phyloP scores from a whole-genome alignment of 2,888 invertebrate genomes.

The Ceraclea dissimilis region DNA sequence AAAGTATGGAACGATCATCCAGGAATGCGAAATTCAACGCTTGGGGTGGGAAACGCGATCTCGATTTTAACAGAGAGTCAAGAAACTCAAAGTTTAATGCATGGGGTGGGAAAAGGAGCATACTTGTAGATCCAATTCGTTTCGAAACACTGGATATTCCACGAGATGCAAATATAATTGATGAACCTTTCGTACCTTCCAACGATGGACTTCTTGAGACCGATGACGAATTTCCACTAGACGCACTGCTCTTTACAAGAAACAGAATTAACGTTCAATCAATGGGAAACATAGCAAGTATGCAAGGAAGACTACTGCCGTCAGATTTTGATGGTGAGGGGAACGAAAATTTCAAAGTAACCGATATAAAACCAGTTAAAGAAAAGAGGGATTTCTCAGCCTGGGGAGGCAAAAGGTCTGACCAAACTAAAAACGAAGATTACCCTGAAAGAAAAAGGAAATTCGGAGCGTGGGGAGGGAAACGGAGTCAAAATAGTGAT shows the following conservation, averaged over 20 bases:
- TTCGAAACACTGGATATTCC: too few relatives aligned
- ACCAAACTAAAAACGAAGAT: too few relatives aligned
- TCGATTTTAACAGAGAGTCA: neutral
- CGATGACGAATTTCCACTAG: neutral
- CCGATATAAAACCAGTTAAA: neutral
- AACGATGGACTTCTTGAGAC: neutral
- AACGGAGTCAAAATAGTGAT: neutral
- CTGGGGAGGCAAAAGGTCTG: conserved; percentile 18
- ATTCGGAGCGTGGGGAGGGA: conserved; percentile 19
- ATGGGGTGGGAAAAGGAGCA: conserved; percentile 12
- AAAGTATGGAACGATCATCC: neutral
- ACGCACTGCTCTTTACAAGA: neutral
- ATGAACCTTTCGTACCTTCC: too few relatives aligned
- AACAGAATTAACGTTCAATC: conserved; percentile 3
- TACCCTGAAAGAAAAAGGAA: neutral
- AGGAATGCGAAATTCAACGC: conserved; percentile 10
- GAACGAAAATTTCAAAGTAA: conserved; percentile 1
- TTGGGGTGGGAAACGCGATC: conserved; percentile 15
- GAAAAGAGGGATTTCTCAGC: conserved; percentile 19
- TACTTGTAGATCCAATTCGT: neutral
- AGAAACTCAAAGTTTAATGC: neutral
- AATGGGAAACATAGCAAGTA: conserved; percentile 12
- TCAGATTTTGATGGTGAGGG: neutral
- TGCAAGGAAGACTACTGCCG: neutral
- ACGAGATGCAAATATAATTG: too few relatives aligned